Evolutionary conservation across 2,888 invertebrate species (phyloP).

Genomic region (Melieria omissa): DNA sequence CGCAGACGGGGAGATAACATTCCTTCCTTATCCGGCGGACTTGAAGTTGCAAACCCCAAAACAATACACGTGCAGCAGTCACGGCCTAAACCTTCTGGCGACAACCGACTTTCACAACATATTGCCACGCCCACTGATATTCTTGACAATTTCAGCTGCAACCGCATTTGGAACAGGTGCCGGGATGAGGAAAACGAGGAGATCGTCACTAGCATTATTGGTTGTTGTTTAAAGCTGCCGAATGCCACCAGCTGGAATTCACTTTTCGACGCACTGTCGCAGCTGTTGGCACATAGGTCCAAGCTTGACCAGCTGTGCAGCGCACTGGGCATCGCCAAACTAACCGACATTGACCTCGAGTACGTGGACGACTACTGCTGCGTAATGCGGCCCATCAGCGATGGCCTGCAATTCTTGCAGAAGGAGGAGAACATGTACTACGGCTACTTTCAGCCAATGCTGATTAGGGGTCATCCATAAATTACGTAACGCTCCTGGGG

Average conservation of each 20-base stretch:
- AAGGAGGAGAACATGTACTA: constrained; percentile 33
- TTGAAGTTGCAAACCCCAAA: not conserved
- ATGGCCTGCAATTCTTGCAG: constrained; percentile 40
- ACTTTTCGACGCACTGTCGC: constrained; percentile 11
- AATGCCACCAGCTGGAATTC: too few relatives aligned
- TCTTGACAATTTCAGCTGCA: not conserved
- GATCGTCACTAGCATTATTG: constrained; percentile 6
- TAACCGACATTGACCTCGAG: constrained; percentile 29
- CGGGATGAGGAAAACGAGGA: constrained; percentile 5
- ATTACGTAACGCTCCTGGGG: too few relatives aligned
- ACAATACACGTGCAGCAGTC: not conserved
- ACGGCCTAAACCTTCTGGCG: constrained; percentile 11
- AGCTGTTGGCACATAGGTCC: constrained; percentile 32
- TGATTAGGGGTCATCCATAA: too few relatives aligned
- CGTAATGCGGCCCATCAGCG: constrained; percentile 39
- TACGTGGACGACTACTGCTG: constrained; percentile 39
- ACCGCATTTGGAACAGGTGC: constrained; percentile 11
- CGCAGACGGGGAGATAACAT: too few relatives aligned
- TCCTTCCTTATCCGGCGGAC: too few relatives aligned
- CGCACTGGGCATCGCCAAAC: constrained; percentile 10
- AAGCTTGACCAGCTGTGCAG: constrained; percentile 33
- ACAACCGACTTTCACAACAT: constrained; percentile 12
- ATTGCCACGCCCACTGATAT: not conserved
- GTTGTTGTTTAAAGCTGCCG: not conserved
- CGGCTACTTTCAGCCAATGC: constrained; percentile 42